Percentiles rank a stretch among this genome's conserved stretches.
These are phyloP conservation scores for Oryzaephilus surinamensis DNA, from an alignment of 1,140 invertebrate genomes.

Conservation along the genomic window DNA sequence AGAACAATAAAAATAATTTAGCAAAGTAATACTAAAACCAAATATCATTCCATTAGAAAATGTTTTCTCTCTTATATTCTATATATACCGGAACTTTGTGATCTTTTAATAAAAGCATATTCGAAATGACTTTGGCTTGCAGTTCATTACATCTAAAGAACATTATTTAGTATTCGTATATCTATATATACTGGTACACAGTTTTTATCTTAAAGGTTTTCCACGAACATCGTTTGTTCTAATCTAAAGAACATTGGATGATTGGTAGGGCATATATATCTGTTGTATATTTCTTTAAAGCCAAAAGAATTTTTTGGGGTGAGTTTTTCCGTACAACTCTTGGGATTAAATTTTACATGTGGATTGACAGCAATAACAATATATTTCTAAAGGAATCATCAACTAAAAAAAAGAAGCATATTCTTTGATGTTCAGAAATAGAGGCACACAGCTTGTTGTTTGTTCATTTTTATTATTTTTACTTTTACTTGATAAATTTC, in stretches of 20 bases:
- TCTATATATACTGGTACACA: conserved; percentile 23
- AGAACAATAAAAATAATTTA: conserved; percentile 9
- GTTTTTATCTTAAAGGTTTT: conserved; percentile 1
- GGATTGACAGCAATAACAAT: conserved; percentile 36
- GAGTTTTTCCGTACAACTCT: too few species aligned
- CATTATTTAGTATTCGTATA: conserved; percentile 26
- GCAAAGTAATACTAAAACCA: conserved; percentile 5
- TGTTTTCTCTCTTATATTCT: too few species aligned
- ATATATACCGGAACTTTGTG: conserved; percentile 8
- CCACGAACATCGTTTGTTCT: conserved; percentile 33
- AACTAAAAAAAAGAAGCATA: conserved; percentile 17
- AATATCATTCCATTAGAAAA: conserved; percentile 5
- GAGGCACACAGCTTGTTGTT: too few species aligned
- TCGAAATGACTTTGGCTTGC: conserved; percentile 8
- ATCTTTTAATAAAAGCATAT: conserved; percentile 12
- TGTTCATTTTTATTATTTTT: too few species aligned
- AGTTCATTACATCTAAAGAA: conserved; percentile 11
- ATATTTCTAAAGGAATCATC: conserved; percentile 28
- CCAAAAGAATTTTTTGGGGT: conserved; percentile 10
- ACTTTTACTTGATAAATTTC: too few species aligned
- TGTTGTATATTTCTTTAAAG: too few species aligned
- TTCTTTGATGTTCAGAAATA: conserved; percentile 33
- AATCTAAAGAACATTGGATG: conserved; percentile 31
- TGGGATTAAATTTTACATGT: conserved; percentile 36
- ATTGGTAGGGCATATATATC: too few species aligned